phyloP scores from a whole-genome alignment of 1,140 invertebrate genomes.

The Panagrolaimus sp. region DNA sequence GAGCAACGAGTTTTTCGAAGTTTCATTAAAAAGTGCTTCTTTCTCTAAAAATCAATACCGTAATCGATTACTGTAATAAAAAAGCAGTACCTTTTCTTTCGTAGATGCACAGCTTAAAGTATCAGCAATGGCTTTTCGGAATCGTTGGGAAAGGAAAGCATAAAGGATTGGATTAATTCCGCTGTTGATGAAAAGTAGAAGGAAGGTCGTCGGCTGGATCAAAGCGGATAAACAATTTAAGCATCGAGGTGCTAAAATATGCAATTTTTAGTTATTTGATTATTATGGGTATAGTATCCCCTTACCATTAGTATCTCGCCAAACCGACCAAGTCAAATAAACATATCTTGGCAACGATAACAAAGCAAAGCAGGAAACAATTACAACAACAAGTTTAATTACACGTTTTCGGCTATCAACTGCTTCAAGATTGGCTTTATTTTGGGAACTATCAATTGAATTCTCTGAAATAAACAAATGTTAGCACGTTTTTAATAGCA shows the following conservation, averaged over 20 bases:
- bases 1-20: too few species aligned
- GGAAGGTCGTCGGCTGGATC: conserved; percentile 51
- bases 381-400: conserved; percentile 50
- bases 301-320: conserved; percentile 46
- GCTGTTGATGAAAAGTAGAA: conserved; percentile 50
- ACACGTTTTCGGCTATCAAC: conserved; percentile 45
- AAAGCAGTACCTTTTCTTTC: too few species aligned
- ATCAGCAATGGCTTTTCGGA: conserved; percentile 37
- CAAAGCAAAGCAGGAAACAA: conserved; percentile 51
- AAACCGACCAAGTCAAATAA: conserved; percentile 54
- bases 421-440: conserved; percentile 11
- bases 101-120: too few species aligned
- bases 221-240: conserved; percentile 50
- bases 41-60: too few species aligned
- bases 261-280: neutral
- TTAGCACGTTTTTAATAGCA: too few species aligned
- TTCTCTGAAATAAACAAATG: neutral
- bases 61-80: too few species aligned
- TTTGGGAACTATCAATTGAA: neutral
- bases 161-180: conserved; percentile 54
- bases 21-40: too few species aligned
- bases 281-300: neutral
- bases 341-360: conserved; percentile 52
- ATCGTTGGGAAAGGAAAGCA: conserved; percentile 51
- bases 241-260: conserved; percentile 51